Evolutionary conservation across 2,888 invertebrate genomes (phyloP), one percentile per base, ranked within the genome.

Genomic region (Lepidocyrtinus sp.): DNA sequence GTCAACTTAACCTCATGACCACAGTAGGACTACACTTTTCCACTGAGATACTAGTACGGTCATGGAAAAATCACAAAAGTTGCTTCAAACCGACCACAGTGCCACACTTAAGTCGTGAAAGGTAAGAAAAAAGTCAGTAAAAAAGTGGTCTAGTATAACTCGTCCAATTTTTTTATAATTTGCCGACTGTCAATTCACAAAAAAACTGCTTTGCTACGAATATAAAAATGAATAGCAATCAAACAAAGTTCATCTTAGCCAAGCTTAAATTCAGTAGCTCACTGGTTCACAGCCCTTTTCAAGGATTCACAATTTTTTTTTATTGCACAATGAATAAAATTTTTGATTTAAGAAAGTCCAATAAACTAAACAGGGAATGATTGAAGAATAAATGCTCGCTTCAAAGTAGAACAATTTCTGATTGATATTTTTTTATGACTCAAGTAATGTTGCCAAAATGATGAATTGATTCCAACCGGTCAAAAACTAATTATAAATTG

Each of bases 1-100:
- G 76, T 76, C 76, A 76, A 71, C 55, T 59, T 71, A 71, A 65
- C 65, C 65, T 76, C 76, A 65, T 76, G 22, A 27, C 70, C 71
- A 65, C 61, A 19, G 45, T 12, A 75, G 36, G 12, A 36, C 36
- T 36, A 7, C 36, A 36, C 36, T 36, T 12, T 5, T 36, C n/a
- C n/a, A n/a, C 12, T 36, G 36, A 5, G 36, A 12, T 36, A 36
- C n/a, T 36, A 36, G 12, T 36, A 36, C 12, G 36, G 36, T 12
- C 36, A 36, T 36, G n/a, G n/a, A 36, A 36, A 36, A 36, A 36
- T 36, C 36, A 36, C 36, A 36, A 36, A 5, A 36, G 5, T 36
- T 5, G 36, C 36, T 7, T 36, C 12, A 12, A n/a, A 12, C 12
- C 12, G 36, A 36, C 36, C 36, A 12, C 36, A 36, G 36, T 36